Conservation (phyloP, 2,113 vertebrate species). For the Lethenteron camtschaticum region DNA sequence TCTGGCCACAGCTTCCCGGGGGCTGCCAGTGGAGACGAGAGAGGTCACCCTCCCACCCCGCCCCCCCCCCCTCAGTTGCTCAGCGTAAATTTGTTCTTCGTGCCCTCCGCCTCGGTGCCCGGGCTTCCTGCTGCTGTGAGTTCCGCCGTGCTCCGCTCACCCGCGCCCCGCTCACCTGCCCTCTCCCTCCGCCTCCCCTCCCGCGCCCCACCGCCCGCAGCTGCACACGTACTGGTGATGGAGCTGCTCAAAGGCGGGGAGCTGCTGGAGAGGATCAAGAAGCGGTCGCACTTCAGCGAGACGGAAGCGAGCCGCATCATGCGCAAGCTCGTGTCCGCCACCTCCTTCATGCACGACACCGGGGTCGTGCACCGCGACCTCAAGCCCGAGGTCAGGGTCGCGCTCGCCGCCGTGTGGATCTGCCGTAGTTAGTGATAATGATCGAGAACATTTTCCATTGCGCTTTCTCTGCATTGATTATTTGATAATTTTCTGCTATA, state of each 20-base stretch:
- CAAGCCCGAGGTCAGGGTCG: slow-evolving; percentile 40
- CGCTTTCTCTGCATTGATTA: too few relatives aligned
- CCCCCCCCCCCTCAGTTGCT: background rate
- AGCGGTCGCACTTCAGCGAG: slow-evolving; percentile 58
- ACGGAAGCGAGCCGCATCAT: slow-evolving; percentile 60
- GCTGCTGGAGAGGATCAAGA: slow-evolving; percentile 52
- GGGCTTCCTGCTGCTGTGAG: background rate
- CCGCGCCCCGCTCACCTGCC: background rate
- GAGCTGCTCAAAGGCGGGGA: slow-evolving; percentile 57
- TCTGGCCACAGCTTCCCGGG: too few relatives aligned
- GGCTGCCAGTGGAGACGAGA: too few relatives aligned
- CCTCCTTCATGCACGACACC: slow-evolving; percentile 66
- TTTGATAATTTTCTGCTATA: too few relatives aligned
- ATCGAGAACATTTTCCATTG: too few relatives aligned
- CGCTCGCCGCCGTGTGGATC: too few relatives aligned
- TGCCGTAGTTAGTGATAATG: too few relatives aligned
- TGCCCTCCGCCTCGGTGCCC: fast-evolving
- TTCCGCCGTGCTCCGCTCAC: background rate
- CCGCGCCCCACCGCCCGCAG: slow-evolving; percentile 16
- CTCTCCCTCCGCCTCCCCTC: background rate
- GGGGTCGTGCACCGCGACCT: slow-evolving; percentile 72
- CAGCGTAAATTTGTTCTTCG: background rate
- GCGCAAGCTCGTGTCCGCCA: slow-evolving; percentile 49
- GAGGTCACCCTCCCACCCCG: background rate
- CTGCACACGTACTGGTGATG: slow-evolving; percentile 66